Evolutionary conservation across 2,113 vertebrate species (phyloP), one percentile per base, ranked within the genome.

Genomic region (Castor canadensis): DNA sequence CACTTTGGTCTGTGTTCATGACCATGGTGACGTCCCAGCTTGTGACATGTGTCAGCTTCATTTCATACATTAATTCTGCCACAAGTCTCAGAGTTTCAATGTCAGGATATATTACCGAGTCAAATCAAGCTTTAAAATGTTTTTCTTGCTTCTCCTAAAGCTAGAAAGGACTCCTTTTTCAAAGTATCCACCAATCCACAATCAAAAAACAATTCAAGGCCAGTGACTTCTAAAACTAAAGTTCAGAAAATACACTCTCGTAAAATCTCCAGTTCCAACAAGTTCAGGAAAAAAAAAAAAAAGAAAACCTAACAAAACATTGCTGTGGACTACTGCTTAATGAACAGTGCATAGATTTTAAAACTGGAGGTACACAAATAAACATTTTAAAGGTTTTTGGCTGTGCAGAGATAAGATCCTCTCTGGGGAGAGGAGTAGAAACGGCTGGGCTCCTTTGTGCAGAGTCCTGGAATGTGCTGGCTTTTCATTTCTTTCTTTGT

Each of bases 401-500:
- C 97, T 95, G 20, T 13, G 94, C 97, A 96, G 98, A 98, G 98
- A 98, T 98, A 99, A 98, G 98, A 98, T 98, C 98, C 97, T 98
- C 98, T 98, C 98, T 97, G 95, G 98, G 98, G 98, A 98, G 98
- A 98, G 2, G 72, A 97, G 97, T 97, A 97, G 97, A 98, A 98
- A 98, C 97, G 98, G 98, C 98, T 97, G 96, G 95, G 95, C 97
- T 98, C 98, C 98, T 99, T 98, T 99, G 98, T 99, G 98, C 98
- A 98, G 98, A 98, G 97, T 98, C 96, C 98, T 98, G 98, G 99
- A 99, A 99, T 99, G 98, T 98, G 98, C 99, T 99, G 95, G 98
- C 98, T 98, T 99, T 99, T 99, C 98, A 98, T 99, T 99, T 98
- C 95, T 97, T 97, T 97, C 98, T 99, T 99, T 99, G 98, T 98